These are phyloP conservation scores for Euglossa dilemma DNA, from an alignment of 1,140 invertebrate genomes.

Conservation along the genomic window DNA sequence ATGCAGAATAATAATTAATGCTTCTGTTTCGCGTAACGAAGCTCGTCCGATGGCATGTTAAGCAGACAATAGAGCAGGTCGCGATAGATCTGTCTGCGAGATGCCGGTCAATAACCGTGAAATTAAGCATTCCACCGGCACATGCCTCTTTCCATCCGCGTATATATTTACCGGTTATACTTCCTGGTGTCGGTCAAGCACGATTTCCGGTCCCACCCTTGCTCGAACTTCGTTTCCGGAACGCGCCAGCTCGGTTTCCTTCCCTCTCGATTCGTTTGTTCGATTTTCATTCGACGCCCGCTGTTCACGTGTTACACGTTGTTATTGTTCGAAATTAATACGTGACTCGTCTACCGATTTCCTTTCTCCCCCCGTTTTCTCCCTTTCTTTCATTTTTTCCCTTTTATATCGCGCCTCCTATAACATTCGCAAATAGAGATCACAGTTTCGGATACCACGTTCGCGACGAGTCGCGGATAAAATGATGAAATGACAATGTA, in stretches of 20 bases:
- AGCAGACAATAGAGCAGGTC: slow-evolving; percentile 54
- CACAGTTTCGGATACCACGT: too few relatives aligned
- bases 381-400: not conserved
- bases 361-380: too few relatives aligned
- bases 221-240: slow-evolving; percentile 59
- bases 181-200: slow-evolving; percentile 66
- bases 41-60: slow-evolving; percentile 29
- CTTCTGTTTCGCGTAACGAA: slow-evolving; percentile 27
- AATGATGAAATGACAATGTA: too few relatives aligned
- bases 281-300: not conserved
- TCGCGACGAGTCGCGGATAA: too few relatives aligned
- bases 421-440: not conserved
- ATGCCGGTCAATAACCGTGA: slow-evolving; percentile 64
- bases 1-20: slow-evolving; percentile 38
- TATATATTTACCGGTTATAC: slow-evolving; percentile 69
- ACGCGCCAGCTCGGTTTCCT: slow-evolving; percentile 35
- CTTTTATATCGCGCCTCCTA: not conserved
- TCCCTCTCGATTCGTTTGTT: not conserved
- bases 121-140: slow-evolving; percentile 67
- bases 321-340: not conserved
- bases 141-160: slow-evolving; percentile 59
- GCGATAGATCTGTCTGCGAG: slow-evolving; percentile 56
- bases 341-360: not conserved
- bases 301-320: not conserved
- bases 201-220: slow-evolving; percentile 64